Evolutionary conservation across 2,797 vertebrate genomes (phyloP).

Genomic region (Hozukius guyotensis): DNA sequence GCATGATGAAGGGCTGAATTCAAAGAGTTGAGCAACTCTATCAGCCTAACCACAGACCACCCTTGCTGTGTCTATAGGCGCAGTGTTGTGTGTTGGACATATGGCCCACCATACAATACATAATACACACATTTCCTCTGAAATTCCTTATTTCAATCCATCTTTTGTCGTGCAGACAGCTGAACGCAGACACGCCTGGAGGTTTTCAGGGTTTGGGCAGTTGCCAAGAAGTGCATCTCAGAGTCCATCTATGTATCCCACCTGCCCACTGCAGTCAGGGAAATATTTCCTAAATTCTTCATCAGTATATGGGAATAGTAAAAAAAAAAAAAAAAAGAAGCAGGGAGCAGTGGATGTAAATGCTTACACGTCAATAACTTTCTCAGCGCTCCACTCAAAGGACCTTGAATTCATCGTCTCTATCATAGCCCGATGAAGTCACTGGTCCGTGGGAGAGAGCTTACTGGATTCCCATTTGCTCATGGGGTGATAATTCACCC

Average conservation of each 20-base stretch:
- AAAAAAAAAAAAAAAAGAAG: neutral
- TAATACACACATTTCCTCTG: slow-evolving; percentile 2
- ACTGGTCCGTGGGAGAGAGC: slow-evolving; percentile 35
- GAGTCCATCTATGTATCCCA: slow-evolving; percentile 20
- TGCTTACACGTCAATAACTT: slow-evolving; percentile 23
- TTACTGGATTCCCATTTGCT: slow-evolving; percentile 49
- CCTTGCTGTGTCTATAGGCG: neutral
- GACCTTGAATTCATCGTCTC: slow-evolving; percentile 44
- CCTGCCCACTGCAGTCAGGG: slow-evolving; percentile 3
- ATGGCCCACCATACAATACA: neutral
- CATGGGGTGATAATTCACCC: slow-evolving; percentile 65
- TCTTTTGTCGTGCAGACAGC: slow-evolving; percentile 51
- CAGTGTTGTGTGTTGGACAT: neutral
- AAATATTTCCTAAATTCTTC: slow-evolving; percentile 2
- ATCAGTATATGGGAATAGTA: neutral
- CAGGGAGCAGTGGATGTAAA: neutral
- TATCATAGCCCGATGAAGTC: slow-evolving; percentile 26
- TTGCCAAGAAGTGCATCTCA: slow-evolving; percentile 61
- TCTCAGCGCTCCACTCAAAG: neutral
- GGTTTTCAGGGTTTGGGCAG: slow-evolving; percentile 43
- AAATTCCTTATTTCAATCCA: slow-evolving; percentile 48
- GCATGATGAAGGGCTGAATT: slow-evolving; percentile 19
- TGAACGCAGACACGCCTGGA: slow-evolving; percentile 42
- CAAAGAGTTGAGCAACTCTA: slow-evolving; percentile 42
- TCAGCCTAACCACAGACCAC: slow-evolving; percentile 38